A percentile compares a stretch with the other conserved stretches of the same genome.
phyloP scores from a whole-genome alignment of 2,888 invertebrate genomes.

The Sinohyriopsis cumingii region DNA sequence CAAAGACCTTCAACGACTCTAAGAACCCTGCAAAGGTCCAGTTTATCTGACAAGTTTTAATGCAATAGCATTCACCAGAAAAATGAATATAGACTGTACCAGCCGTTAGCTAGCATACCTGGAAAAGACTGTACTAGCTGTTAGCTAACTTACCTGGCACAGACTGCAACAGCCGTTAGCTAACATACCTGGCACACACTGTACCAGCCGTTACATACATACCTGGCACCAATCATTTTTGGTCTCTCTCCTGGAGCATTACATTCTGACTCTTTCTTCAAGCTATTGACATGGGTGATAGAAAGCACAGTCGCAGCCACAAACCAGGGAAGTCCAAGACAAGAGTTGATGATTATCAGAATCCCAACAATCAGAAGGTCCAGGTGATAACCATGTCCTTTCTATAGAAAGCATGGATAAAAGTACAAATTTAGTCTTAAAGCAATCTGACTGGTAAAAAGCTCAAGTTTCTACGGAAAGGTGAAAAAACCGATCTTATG shows the following conservation, averaged over 20 bases:
- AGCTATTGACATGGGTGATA: slow-evolving; percentile 96
- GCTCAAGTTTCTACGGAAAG: neutral
- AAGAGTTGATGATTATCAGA: slow-evolving; percentile 89
- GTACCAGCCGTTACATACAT: slow-evolving; percentile 9
- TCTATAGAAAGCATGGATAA: slow-evolving; percentile 73
- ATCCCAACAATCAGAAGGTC: slow-evolving; percentile 92
- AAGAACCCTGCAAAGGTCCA: too few species aligned
- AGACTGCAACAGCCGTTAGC: too few species aligned
- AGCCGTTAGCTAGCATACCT: neutral
- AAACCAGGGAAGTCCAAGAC: slow-evolving; percentile 88
- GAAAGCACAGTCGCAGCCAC: slow-evolving; percentile 97
- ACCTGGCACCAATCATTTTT: slow-evolving; percentile 91
- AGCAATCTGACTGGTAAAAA: neutral
- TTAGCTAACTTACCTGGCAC: too few species aligned
- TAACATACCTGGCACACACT: too few species aligned
- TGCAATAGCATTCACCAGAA: too few species aligned
- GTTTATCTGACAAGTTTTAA: too few species aligned
- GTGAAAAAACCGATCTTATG: neutral
- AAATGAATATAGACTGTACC: too few species aligned
- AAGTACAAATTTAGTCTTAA: neutral
- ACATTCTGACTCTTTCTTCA: slow-evolving; percentile 95
- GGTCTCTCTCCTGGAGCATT: slow-evolving; percentile 98
- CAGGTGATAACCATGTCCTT: slow-evolving; percentile 96
- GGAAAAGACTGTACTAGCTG: too few species aligned
- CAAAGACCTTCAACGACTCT: too few species aligned